Conservation (phyloP, 1,140 invertebrate species). For the Lepidurus apus region DNA sequence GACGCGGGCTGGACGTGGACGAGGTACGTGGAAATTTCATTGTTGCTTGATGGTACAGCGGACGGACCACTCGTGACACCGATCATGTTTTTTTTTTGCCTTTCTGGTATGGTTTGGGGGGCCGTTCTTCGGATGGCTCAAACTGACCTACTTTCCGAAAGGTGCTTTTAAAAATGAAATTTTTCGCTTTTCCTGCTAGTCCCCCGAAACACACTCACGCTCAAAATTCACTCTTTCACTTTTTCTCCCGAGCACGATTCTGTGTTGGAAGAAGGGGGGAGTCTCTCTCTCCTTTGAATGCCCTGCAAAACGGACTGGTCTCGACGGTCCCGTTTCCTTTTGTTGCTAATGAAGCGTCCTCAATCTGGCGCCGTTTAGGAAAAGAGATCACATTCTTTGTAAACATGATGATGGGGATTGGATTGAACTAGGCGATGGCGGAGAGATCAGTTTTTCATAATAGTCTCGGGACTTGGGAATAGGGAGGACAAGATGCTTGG, state of each 20-base stretch:
- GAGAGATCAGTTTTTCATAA: neutral
- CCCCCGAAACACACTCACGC: neutral
- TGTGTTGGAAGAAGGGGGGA: neutral
- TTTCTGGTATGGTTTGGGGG: neutral
- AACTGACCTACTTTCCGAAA: constrained; percentile 1
- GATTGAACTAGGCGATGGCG: neutral
- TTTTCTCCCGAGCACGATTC: neutral
- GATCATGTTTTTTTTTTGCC: neutral
- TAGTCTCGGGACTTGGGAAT: neutral
- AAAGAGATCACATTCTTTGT: neutral
- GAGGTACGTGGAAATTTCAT: no score
- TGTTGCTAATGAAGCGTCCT: neutral
- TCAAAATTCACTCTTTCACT: constrained; percentile 9
- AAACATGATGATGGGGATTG: neutral
- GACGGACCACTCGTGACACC: neutral
- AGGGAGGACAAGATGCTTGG: neutral
- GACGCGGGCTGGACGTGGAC: no score
- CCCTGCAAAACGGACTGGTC: neutral
- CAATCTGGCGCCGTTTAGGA: neutral
- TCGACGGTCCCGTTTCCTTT: neutral
- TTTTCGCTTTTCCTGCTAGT: constrained; percentile 1
- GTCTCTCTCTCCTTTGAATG: neutral
- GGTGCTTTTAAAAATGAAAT: neutral
- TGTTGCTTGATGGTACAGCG: no score
- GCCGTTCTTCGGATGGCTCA: no score